Base-by-base conservation (phyloP, 2,888 invertebrate genomes). In the Neoascia interrupta region DNA sequence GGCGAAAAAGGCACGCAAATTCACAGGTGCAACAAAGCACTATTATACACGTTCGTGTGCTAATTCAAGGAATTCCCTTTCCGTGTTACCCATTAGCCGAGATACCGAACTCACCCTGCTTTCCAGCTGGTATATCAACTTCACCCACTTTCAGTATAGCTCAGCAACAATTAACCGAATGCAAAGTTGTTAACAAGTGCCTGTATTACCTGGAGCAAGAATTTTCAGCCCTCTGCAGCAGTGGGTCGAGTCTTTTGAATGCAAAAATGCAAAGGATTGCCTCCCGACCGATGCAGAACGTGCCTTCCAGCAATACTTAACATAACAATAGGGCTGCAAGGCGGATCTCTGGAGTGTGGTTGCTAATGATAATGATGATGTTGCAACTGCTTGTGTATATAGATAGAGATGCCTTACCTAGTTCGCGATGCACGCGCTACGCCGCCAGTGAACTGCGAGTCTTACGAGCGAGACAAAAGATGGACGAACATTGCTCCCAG, bases 181-280 rank as follows among this genome's bases (percentile, higher is more conserved):
- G 66, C 28, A 31, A 47, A 37, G 28, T 56, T 56, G 49, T 51
- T 69, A 69, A 58, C 68, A 69, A 69, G 68, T 58, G 68, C 34
- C 58, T 49, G 58, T 49, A n/a, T 37, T 47, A 58, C 41, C 51
- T n/a, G 3, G 43, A 53, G 45, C 63, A 15, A 21, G 15, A 19
- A 8, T 53, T 15, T 37, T 36, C 53, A n/a, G 21, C 23, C 13
- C 26, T 16, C n/a, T n/a, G n/a, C n/a, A n/a, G n/a, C n/a, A n/a
- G n/a, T n/a, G n/a, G n/a, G n/a, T n/a, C n/a, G n/a, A n/a, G n/a
- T n/a, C 28, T 49, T 68, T 58, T 68, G 45, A 66, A 37, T 54
- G 18, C 13, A n/a, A 13, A 41, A 37, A 34, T 19, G 6, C 11
- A 49, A 68, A 68, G 47, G 31, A 21, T 19, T 28, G 16, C 36